Evolutionary conservation across 1,140 invertebrate species (phyloP), one percentile per base, ranked within the genome.

Genomic region (Pseudomyrmex flavicornis): DNA sequence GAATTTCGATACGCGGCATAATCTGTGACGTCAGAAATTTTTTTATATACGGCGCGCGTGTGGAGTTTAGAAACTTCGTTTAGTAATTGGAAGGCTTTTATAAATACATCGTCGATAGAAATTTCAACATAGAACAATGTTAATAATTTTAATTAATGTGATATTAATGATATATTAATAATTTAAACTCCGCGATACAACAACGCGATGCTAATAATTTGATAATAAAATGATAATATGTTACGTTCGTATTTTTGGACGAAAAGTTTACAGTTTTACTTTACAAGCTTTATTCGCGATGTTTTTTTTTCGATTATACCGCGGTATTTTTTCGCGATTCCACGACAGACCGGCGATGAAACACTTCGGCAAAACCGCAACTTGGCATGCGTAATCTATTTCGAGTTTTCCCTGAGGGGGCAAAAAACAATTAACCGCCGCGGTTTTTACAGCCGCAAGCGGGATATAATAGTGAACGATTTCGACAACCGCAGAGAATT

Each of bases 341-440:
- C n/a, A 59, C 22, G 66, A 80, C 76, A 35, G 35, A 80, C 56
- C 66, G 76, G 72, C 66, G 76, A 70, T 80, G 76, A 80, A 72
- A 80, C 72, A 80, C 68, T 72, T 35, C 20, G n/a, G 54, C 76
- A 80, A 80, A 77, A 80, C 46, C 54, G 76, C 66, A 80, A 80
- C 66, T 70, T 70, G 66, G 76, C 76, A 80, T 80, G 76, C 66
- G 76, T 80, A 72, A 80, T 80, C 76, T 59, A 80, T 80, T 59
- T 80, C 76, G 44, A 20, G 54, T 50, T 46, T 13, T 13, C 20
- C 44, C 44, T 4, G 44, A 56, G 22, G 8, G 13, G 76, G 66
- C 66, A 80, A 80, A 80, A 80, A 80, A 80, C 76, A 80, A 72
- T 80, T 80, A 80, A 80, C 76, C 76, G 54, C 66, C 76, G 76